Evolutionary conservation across 2,797 vertebrate genomes (phyloP).

Genomic region (Protosalanx chinensis): DNA sequence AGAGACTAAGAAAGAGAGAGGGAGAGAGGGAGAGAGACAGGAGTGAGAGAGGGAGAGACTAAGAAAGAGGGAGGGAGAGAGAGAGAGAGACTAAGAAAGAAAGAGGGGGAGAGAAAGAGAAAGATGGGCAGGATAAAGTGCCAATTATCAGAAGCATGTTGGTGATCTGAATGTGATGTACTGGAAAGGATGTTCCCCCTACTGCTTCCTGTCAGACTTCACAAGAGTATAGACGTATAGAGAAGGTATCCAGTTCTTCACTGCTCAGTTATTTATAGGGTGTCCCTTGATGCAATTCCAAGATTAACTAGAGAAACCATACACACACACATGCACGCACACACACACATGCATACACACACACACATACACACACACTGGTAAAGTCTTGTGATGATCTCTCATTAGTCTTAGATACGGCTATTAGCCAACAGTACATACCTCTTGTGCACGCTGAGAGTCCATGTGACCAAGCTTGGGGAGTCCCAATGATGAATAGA

Average conservation of each 20-base stretch:
- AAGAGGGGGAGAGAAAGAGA: not conserved
- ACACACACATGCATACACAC: conserved; percentile 13
- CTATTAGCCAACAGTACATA: not conserved
- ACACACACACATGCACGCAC: conserved; percentile 8
- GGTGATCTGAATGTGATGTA: not conserved
- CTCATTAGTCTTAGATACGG: not conserved
- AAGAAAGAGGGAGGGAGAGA: too few species aligned
- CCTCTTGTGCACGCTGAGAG: not conserved
- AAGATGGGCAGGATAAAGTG: not conserved
- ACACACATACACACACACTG: conserved; percentile 13
- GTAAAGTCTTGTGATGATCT: conserved; percentile 1
- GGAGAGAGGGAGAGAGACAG: not conserved
- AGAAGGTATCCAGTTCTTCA: not conserved
- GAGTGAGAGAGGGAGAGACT: not conserved
- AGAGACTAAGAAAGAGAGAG: not conserved
- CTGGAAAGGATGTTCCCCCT: too few species aligned
- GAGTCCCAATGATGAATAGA: not conserved
- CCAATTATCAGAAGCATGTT: not conserved
- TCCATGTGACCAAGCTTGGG: not conserved
- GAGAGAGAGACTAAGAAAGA: not conserved
- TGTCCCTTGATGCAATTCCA: not conserved
- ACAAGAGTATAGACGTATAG: not conserved
- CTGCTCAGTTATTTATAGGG: not conserved
- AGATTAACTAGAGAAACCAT: not conserved
- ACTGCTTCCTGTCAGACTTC: not conserved